These are phyloP conservation scores for Pecten maximus DNA, from an alignment of 2,888 invertebrate species.

Conservation along the genomic window DNA sequence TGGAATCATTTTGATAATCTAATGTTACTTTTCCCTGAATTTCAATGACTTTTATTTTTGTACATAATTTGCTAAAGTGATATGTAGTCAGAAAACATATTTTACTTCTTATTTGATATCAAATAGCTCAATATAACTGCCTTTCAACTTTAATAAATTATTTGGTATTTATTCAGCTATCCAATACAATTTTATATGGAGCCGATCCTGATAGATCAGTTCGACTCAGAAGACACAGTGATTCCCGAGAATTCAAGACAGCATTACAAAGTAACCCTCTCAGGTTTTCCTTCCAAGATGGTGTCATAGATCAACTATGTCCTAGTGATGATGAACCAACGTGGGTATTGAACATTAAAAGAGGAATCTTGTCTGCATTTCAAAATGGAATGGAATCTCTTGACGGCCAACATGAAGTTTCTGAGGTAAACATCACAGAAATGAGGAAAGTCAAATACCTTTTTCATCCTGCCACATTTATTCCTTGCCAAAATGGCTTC, in stretches of 20 bases:
- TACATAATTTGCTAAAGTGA: too few relatives aligned
- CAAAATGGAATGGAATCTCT: constrained; percentile 94
- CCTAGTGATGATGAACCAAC: constrained; percentile 90
- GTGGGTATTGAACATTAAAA: constrained; percentile 93
- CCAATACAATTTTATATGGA: constrained; percentile 59
- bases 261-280: constrained; percentile 89
- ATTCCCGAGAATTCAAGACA: constrained; percentile 55
- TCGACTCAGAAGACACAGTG: constrained; percentile 52
- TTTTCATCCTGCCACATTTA: background rate
- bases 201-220: constrained; percentile 58
- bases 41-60: too few relatives aligned
- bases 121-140: too few relatives aligned
- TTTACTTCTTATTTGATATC: too few relatives aligned
- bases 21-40: too few relatives aligned
- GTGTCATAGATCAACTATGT: constrained; percentile 90
- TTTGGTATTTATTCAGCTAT: constrained; percentile 56
- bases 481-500: too few relatives aligned
- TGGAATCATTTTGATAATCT: too few relatives aligned
- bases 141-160: too few relatives aligned
- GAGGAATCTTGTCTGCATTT: constrained; percentile 92
- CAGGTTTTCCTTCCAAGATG: constrained; percentile 90
- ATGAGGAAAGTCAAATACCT: background rate
- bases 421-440: constrained; percentile 65
- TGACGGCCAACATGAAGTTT: constrained; percentile 85
- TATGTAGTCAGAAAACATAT: too few relatives aligned